A percentile compares a stretch with the other conserved stretches of the same genome.
phyloP scores from a whole-genome alignment of 2,888 invertebrate genomes.

The Anorthoa munda region DNA sequence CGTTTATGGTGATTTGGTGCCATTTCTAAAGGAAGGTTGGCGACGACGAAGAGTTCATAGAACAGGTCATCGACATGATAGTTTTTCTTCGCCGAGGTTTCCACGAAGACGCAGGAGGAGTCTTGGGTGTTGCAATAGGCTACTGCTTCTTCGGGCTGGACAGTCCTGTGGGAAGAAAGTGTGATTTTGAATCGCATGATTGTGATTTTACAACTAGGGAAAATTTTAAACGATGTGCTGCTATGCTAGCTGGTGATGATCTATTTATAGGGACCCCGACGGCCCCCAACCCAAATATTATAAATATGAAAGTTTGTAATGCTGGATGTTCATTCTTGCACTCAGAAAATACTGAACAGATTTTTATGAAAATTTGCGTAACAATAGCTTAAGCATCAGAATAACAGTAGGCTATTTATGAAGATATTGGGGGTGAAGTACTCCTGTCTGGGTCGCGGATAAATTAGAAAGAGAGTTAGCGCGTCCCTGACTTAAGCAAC shows the following conservation, averaged over 20 bases:
- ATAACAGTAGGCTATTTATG: no score
- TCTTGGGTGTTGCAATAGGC: slow-evolving; percentile 95
- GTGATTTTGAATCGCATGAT: neutral
- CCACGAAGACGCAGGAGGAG: slow-evolving; percentile 94
- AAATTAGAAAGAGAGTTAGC: no score
- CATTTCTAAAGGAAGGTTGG: slow-evolving; percentile 96
- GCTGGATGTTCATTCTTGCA: no score
- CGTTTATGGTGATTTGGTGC: slow-evolving; percentile 96
- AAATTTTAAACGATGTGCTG: neutral
- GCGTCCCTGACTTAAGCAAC: no score
- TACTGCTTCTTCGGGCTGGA: slow-evolving; percentile 94
- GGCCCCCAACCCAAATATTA: neutral
- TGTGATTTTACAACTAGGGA: neutral
- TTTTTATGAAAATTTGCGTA: no score
- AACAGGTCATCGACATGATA: slow-evolving; percentile 96
- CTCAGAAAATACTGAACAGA: no score
- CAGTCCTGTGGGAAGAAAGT: slow-evolving; percentile 90
- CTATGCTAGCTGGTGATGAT: neutral
- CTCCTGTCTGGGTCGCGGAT: no score
- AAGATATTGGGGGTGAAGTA: no score
- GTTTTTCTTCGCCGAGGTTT: slow-evolving; percentile 96
- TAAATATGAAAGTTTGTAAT: no score
- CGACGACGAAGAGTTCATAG: slow-evolving; percentile 95
- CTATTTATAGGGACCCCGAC: no score
- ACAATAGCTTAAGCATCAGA: no score